phyloP scores from a whole-genome alignment of 2,113 vertebrate species.

The Hylia prasina region DNA sequence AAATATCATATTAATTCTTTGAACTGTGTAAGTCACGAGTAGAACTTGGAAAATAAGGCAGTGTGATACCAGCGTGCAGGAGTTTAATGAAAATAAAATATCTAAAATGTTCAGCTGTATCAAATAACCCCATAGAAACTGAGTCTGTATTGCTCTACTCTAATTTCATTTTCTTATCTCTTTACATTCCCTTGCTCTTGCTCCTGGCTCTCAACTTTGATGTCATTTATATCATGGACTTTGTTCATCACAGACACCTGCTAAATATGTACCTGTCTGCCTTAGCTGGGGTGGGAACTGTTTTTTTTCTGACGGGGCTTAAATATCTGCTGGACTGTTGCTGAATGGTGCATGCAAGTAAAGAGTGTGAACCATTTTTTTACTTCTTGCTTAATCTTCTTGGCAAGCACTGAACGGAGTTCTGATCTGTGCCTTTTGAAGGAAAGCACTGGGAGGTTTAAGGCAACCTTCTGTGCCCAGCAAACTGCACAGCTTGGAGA shows the following conservation, averaged over 20 bases:
- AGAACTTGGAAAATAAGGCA: background rate
- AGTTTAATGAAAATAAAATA: constrained; percentile 8
- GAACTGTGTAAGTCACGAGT: background rate
- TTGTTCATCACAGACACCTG: background rate
- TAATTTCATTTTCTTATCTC: background rate
- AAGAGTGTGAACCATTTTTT: background rate
- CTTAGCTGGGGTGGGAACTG: background rate
- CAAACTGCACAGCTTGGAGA: background rate
- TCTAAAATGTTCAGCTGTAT: background rate
- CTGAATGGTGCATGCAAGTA: background rate
- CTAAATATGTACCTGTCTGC: background rate
- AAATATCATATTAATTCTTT: background rate
- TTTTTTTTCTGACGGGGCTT: background rate
- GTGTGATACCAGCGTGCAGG: background rate
- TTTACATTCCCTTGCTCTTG: background rate
- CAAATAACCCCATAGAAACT: background rate
- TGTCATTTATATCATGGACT: background rate
- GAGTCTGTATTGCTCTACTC: background rate
- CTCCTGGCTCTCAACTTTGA: background rate
- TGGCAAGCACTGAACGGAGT: background rate
- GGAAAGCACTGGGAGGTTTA: background rate
- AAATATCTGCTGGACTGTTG: background rate
- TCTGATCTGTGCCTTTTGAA: constrained; percentile 1
- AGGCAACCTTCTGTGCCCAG: background rate
- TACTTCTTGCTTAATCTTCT: background rate